phyloP scores from a whole-genome alignment of 2,888 invertebrate genomes.

The Thyatira batis region DNA sequence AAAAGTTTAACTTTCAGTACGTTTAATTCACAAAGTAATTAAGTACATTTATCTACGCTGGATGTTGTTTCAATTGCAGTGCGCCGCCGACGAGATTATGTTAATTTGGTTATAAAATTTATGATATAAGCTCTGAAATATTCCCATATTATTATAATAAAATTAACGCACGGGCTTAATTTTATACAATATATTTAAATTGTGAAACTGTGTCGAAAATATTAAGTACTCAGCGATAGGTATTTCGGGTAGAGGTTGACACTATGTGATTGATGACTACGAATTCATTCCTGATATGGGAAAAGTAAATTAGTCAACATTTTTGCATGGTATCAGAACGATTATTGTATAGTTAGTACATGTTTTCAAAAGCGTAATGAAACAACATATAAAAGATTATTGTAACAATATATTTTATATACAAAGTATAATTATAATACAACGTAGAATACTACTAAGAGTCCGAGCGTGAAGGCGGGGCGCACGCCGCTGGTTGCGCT shows the following conservation, averaged over 20 bases:
- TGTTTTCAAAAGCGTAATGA: no score
- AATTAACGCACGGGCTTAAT: background rate
- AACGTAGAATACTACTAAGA: slow-evolving; percentile 56
- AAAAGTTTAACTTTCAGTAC: background rate
- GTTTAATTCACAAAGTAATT: background rate
- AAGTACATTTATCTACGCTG: background rate
- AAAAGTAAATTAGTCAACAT: no score
- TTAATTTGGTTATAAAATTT: background rate
- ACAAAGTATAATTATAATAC: slow-evolving; percentile 73
- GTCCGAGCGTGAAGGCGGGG: slow-evolving; percentile 33
- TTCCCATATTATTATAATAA: background rate
- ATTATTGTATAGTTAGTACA: background rate
- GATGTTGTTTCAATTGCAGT: slow-evolving; percentile 3
- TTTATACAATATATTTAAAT: background rate
- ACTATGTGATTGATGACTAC: background rate
- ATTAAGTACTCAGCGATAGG: background rate
- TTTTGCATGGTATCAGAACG: background rate
- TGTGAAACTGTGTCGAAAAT: background rate
- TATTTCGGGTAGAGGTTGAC: no score
- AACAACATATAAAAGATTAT: slow-evolving; percentile 56
- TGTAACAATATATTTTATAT: slow-evolving; percentile 78
- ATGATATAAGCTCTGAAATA: background rate
- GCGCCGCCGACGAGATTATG: background rate
- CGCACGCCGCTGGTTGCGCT: slow-evolving; percentile 43
- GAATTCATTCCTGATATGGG: no score